Evolutionary conservation across 2,797 vertebrate genomes (phyloP).

Genomic region (Nannoperca australis): DNA sequence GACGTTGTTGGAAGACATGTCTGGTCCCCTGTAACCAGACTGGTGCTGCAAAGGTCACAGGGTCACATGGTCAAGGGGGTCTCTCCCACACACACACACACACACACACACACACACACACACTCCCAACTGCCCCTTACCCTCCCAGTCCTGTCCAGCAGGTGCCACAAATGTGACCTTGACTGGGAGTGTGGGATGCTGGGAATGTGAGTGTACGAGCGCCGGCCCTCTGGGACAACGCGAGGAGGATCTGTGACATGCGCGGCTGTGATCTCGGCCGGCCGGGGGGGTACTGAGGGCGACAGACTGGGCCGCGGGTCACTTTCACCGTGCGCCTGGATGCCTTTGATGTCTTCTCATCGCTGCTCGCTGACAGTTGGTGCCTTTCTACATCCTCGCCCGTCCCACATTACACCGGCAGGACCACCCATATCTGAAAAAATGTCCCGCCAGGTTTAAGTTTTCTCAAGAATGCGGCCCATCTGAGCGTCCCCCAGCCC

Average conservation of each 20-base stretch:
- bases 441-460: conserved; percentile 73
- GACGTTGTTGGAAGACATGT: not conserved
- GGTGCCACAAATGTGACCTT: conserved; percentile 61
- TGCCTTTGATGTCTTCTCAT: conserved; percentile 79
- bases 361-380: conserved; percentile 77
- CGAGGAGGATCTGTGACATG: conserved; percentile 67
- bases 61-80: conserved; percentile 34
- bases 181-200: conserved; percentile 49
- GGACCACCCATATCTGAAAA: conserved; percentile 82
- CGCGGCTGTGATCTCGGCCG: conserved; percentile 66
- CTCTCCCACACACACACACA: not conserved
- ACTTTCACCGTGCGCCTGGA: conserved; percentile 48
- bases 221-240: conserved; percentile 64
- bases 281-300: conserved; percentile 40
- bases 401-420: conserved; percentile 49
- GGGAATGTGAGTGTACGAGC: conserved; percentile 55
- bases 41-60: conserved; percentile 32
- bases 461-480: conserved; percentile 79
- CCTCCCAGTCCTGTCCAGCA: conserved; percentile 33
- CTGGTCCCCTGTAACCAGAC: conserved; percentile 11
- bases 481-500: conserved; percentile 67
- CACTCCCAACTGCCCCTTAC: conserved; percentile 6
- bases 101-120: not conserved
- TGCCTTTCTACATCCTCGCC: conserved; percentile 53
- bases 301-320: conserved; percentile 68